Evolutionary conservation across 2,113 vertebrate genomes (phyloP), one percentile per base, ranked within the genome.

Genomic region (Rousettus leschenaultii): DNA sequence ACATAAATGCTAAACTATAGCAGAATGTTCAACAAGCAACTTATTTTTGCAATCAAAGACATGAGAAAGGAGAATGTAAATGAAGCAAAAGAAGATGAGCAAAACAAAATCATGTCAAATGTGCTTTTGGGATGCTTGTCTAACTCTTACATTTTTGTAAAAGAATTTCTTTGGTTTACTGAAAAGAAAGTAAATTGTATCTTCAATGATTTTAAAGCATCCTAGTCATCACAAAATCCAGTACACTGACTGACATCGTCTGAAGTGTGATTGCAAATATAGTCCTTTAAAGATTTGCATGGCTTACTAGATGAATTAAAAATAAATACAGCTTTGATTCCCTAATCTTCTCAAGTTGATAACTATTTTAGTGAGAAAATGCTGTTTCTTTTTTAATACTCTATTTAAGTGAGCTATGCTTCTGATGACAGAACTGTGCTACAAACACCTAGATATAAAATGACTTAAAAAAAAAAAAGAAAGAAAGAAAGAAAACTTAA

Each of bases 71-170:
- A 12, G 18, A 96, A 96, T 92, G 63, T 66, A 94, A 84, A 92
- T 91, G 87, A 89, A 94, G 89, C 61, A 92, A 91, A 94, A 92
- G 79, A 97, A 96, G 68, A 94, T 45, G 55, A 77, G 82, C 38
- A 95, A 96, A 97, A 65, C 73, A 85, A 85, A 71, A 93, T 90
- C 55, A 94, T 68, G 55, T 79, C 78, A 73, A 92, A 93, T 35
- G 78, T 21, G 5, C 2, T 33, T 83, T 74, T 45, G 35, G 61
- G 68, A 78, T 68, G 68, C 28, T 73, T 89, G 63, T 74, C n/a
- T 85, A 61, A 89, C 24, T 66, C 45, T 26, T 38, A 82, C 7
- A 94, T 55, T 86, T 94, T 65, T 70, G 30, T 45, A 71, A 59
- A 94, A 89, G 45, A 92, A 68, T 57, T 70, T 95, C 18, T 94